phyloP scores from a whole-genome alignment of 2,888 invertebrate species.

The Microplitis manilae region DNA sequence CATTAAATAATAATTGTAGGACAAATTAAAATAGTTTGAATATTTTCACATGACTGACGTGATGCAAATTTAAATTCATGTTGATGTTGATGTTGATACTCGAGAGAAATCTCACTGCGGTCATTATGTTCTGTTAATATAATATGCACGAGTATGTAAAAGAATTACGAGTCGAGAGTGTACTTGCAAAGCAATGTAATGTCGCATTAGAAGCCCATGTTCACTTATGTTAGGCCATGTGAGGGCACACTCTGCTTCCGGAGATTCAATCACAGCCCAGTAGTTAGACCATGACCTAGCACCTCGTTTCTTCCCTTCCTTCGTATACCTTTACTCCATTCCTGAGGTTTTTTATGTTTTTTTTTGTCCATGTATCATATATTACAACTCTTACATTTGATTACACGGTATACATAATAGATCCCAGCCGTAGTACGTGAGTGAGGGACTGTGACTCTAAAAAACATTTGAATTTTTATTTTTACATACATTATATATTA shows the following conservation, averaged over 20 bases:
- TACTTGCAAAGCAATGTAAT: conserved; percentile 1
- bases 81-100: too few species aligned
- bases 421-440: not conserved
- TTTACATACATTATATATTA: not conserved
- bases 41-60: too few species aligned
- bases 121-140: too few species aligned
- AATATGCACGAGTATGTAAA: too few species aligned
- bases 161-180: not conserved
- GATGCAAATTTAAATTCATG: too few species aligned
- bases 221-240: not conserved
- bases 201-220: conserved; percentile 38
- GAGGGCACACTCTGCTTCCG: conserved; percentile 18
- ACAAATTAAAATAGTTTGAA: too few species aligned
- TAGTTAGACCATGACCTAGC: conserved; percentile 50
- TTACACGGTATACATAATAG: not conserved
- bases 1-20: too few species aligned
- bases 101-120: too few species aligned
- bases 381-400: not conserved
- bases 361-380: not conserved
- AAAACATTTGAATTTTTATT: not conserved
- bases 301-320: conserved; percentile 41
- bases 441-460: not conserved
- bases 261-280: conserved; percentile 46
- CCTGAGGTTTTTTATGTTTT: not conserved
- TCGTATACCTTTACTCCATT: conserved; percentile 11